A percentile compares a stretch with the other conserved stretches of the same genome.
Conservation (phyloP, 2,888 invertebrate species). For the Malthinus seriepunctatus region DNA sequence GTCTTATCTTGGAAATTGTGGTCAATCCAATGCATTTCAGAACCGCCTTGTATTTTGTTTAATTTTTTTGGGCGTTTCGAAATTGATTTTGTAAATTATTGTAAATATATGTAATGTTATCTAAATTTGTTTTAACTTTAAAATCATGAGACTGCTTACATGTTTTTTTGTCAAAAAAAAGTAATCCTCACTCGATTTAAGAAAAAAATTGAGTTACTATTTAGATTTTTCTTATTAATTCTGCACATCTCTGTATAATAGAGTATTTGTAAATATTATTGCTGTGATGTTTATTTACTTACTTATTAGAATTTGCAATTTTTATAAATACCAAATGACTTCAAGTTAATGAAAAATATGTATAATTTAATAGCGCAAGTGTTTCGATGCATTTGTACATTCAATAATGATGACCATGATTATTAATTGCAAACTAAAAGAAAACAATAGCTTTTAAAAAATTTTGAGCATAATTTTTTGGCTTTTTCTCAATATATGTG, state of each 20-base stretch:
- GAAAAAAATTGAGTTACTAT: neutral
- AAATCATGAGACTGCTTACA: neutral
- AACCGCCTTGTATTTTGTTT: neutral
- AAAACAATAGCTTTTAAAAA: neutral
- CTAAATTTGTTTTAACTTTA: conserved; percentile 7
- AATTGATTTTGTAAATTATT: conserved; percentile 24
- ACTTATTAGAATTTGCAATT: conserved; percentile 5
- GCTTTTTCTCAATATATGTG: conserved; percentile 28
- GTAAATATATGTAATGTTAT: conserved; percentile 25
- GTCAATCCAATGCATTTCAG: no score
- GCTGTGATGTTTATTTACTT: conserved; percentile 16
- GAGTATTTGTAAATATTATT: conserved; percentile 16
- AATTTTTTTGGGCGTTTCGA: neutral
- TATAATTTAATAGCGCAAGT: no score
- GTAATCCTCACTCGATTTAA: neutral
- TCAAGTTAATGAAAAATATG: no score
- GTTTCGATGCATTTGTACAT: no score
- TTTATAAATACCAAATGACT: neutral
- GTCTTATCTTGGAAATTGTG: no score
- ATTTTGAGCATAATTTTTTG: conserved; percentile 11
- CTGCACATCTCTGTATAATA: conserved; percentile 1
- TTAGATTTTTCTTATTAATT: neutral
- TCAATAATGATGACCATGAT: no score
- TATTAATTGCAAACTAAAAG: no score
- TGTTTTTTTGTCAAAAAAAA: neutral